A percentile compares a stretch with the other conserved stretches of the same genome.
Conservation (phyloP, 2,888 invertebrate species). For the Hirtodrosophila histrioides region DNA sequence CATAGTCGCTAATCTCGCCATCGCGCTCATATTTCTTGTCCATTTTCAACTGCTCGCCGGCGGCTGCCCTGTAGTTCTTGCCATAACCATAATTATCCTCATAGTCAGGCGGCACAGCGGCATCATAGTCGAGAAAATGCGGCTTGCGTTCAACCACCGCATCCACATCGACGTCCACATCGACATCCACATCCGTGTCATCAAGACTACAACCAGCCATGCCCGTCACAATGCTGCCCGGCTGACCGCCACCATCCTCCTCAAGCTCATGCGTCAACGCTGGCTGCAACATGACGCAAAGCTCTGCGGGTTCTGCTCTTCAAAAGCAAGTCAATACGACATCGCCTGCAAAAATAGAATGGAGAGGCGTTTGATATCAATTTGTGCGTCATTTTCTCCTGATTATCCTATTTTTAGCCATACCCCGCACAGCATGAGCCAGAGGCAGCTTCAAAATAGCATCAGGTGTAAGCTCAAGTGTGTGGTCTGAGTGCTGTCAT, state of each 20-base stretch:
- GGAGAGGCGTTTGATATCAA: constrained; percentile 37
- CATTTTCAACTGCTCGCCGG: constrained; percentile 83
- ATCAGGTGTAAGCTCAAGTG: constrained; percentile 46
- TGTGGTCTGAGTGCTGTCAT: constrained; percentile 23
- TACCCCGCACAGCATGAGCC: constrained; percentile 18
- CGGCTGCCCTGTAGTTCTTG: constrained; percentile 29
- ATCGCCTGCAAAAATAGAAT: constrained; percentile 56
- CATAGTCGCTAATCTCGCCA: constrained; percentile 84
- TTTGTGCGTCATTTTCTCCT: constrained; percentile 1
- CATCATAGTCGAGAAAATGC: constrained; percentile 88
- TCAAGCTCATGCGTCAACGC: constrained; percentile 50
- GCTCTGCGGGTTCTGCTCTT: constrained; percentile 10
- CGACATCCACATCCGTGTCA: constrained; percentile 58
- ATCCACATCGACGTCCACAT: constrained; percentile 64
- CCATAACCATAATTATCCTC: constrained; percentile 67
- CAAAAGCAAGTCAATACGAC: constrained; percentile 52
- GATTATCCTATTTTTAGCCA: constrained; percentile 52
- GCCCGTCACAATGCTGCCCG: constrained; percentile 31
- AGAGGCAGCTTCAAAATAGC: constrained; percentile 24
- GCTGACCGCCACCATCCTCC: constrained; percentile 81
- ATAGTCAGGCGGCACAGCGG: constrained; percentile 86
- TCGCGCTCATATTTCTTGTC: constrained; percentile 84
- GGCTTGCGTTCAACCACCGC: constrained; percentile 85
- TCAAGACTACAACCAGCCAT: constrained; percentile 60
- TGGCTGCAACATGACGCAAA: constrained; percentile 63